Conservation (phyloP, 2,113 vertebrate species). For the Sinocyclocheilus anshuiensis region DNA sequence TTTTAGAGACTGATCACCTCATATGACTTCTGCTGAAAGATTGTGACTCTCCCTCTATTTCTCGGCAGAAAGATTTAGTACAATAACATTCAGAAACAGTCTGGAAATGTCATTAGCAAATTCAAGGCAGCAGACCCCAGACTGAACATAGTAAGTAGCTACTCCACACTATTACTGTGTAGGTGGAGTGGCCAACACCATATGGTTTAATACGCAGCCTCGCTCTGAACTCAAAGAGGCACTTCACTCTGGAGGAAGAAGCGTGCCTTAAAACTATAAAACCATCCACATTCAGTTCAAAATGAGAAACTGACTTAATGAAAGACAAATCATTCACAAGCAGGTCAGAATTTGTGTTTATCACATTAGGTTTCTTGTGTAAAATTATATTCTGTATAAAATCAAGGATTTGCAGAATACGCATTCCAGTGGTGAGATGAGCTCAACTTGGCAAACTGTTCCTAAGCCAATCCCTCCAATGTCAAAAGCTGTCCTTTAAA, state of each 20-base stretch:
- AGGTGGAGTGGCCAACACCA: slow-evolving; percentile 45
- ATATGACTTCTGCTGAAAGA: slow-evolving; percentile 27
- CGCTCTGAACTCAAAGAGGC: slow-evolving; percentile 16
- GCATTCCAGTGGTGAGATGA: not conserved
- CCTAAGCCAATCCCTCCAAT: not conserved
- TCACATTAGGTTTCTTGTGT: not conserved
- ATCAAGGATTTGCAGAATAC: not conserved
- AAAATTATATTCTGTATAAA: slow-evolving; percentile 2
- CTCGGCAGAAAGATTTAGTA: slow-evolving; percentile 11
- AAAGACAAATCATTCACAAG: not conserved
- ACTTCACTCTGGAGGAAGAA: slow-evolving; percentile 33
- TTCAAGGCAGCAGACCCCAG: slow-evolving; percentile 45
- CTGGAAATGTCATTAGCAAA: slow-evolving; percentile 54
- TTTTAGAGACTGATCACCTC: slow-evolving; percentile 13
- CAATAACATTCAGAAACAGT: slow-evolving; percentile 36
- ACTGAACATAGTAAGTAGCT: slow-evolving; percentile 57
- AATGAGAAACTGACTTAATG: not conserved
- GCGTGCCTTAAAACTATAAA: slow-evolving; percentile 2
- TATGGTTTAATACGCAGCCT: slow-evolving; percentile 46
- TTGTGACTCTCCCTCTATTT: not conserved
- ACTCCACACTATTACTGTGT: slow-evolving; percentile 39
- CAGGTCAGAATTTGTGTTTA: not conserved
- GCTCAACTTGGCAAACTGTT: not conserved
- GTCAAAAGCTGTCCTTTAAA: not conserved
- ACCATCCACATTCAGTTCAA: not conserved